These are phyloP conservation scores for Hemicordylus capensis DNA, from an alignment of 2,113 vertebrate species.

Conservation along the genomic window DNA sequence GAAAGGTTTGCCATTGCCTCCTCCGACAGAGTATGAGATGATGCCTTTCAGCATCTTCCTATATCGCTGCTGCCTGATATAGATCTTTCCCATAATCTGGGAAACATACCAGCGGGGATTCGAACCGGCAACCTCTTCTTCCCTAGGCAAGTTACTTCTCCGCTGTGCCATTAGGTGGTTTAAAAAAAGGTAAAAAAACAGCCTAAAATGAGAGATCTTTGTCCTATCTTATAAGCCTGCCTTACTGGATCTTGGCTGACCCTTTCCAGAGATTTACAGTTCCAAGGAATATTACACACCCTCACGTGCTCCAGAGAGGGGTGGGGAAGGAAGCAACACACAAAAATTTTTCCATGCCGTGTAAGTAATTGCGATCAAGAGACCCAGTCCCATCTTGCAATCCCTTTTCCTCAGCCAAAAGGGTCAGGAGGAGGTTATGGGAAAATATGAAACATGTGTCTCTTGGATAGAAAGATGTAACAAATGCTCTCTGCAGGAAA, in stretches of 20 bases:
- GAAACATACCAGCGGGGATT: too few species aligned
- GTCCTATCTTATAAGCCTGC: too few species aligned
- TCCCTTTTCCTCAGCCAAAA: conserved; percentile 9
- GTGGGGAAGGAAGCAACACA: neutral
- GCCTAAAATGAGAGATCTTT: neutral
- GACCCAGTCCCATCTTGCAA: neutral
- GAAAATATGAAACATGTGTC: conserved; percentile 44
- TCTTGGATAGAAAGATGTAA: conserved; percentile 33
- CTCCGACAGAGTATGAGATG: too few species aligned
- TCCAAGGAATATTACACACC: neutral
- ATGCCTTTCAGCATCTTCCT: too few species aligned
- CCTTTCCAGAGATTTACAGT: neutral
- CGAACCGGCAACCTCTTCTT: too few species aligned
- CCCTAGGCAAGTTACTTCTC: too few species aligned
- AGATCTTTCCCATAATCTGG: too few species aligned
- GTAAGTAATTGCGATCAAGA: conserved; percentile 2
- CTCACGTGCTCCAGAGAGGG: too few species aligned
- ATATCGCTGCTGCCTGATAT: too few species aligned
- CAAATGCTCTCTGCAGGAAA: conserved; percentile 21
- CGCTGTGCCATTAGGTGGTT: too few species aligned
- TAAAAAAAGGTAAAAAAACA: neutral
- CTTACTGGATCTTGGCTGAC: neutral
- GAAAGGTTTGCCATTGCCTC: too few species aligned
- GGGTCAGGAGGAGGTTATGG: conserved; percentile 36
- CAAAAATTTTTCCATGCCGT: neutral